Base-by-base conservation (phyloP, 2,113 vertebrate species). In the Petrocephalus zakoni region DNA sequence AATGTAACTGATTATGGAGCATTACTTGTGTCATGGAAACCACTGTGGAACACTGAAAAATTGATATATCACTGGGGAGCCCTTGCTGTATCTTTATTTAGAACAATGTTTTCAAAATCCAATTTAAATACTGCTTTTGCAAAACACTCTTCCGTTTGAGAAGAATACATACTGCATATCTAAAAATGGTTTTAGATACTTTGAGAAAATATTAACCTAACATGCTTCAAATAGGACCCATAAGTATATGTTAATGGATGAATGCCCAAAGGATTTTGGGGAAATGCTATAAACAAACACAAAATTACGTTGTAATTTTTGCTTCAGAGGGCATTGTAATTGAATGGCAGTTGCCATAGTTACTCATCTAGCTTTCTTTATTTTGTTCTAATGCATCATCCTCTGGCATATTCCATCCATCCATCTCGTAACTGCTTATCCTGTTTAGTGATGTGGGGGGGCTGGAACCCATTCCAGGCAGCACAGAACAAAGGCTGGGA, bases 261-360 rank as follows among this genome's bases (percentile, higher is more conserved):
- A 86, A 47, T 68, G 49, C 22, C n/a, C 88, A 19, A 46, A 37
- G 64, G 34, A 88, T 61, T 88, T 86, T 22, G 88, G 13, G 64
- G 5, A 88, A 87, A 87, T 58, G 11, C 87, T 89, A 37, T 90
- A 84, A 87, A 89, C 47, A 86, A 58, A 86, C 68, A 89, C n/a
- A n/a, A n/a, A 64, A 87, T 81, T 0, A n/a, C n/a, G 53, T 89
- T 55, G 84, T 49, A 52, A 55, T 52, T 29, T 52, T 53, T 87
- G 37, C 42, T 21, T 88, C 6, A 46, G 90, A 88, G 56, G 47
- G 90, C 19, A 42, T 2, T 72, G 25, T 8, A 7, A 90, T 87
- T 72, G 34, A 88, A 89, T 89, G 88, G 52, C 42, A 9, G 81
- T 87, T 89, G 75, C 88, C 72, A 75, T 88, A 52, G 55, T 88